Conservation (phyloP, 2,113 vertebrate genomes). For the Notothenia coriiceps region DNA sequence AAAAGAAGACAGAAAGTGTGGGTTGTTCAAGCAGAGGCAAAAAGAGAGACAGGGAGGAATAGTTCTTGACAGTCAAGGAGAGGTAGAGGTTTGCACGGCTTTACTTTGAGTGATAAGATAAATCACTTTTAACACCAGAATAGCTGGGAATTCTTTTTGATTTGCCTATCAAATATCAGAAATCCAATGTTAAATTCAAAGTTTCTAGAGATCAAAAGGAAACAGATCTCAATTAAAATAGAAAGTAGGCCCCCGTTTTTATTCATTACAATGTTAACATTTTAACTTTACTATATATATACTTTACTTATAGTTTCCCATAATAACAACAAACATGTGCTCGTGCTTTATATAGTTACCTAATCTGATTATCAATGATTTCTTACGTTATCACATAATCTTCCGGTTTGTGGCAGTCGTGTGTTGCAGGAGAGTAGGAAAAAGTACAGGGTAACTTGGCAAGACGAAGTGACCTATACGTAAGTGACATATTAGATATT, state of each 20-base stretch:
- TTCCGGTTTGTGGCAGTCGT: not conserved
- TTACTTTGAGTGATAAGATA: conserved; percentile 33
- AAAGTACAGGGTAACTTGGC: not conserved
- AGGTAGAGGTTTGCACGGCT: conserved; percentile 25
- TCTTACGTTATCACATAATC: not conserved
- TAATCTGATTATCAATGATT: not conserved
- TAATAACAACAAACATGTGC: not conserved
- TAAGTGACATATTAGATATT: not conserved
- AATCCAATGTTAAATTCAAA: not conserved
- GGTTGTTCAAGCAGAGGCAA: conserved; percentile 16
- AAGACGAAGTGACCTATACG: no score
- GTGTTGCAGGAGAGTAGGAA: not conserved
- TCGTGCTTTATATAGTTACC: not conserved
- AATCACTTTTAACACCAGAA: conserved; percentile 2
- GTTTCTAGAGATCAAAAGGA: not conserved
- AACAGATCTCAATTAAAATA: not conserved
- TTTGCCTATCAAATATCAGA: not conserved
- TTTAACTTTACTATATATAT: no score
- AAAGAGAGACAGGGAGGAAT: not conserved
- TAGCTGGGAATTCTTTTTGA: not conserved
- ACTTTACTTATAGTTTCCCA: not conserved
- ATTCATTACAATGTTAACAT: no score
- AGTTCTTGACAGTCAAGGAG: conserved; percentile 16
- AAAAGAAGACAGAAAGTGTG: conserved; percentile 46
- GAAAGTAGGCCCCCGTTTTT: no score